These are phyloP conservation scores for Cataglyphis rosenhaueri DNA, from an alignment of 2,888 invertebrate species.

Conservation along the genomic window DNA sequence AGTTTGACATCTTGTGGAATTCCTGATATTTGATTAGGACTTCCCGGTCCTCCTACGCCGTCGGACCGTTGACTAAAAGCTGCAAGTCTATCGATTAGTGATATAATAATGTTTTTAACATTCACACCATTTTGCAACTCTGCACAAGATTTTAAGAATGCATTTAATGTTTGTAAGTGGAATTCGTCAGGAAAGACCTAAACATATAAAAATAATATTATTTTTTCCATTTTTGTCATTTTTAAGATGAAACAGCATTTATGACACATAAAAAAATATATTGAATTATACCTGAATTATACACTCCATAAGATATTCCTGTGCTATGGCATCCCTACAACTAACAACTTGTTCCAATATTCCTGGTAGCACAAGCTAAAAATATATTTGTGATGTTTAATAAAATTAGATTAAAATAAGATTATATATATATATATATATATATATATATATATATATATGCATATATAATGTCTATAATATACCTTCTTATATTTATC, in stretches of 20 bases:
- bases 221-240: conserved; percentile 35
- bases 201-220: conserved; percentile 56
- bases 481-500: conserved; percentile 94
- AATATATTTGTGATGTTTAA: conserved; percentile 53
- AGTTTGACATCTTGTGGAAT: conserved; percentile 95
- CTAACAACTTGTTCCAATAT: conserved; percentile 99
- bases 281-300: conserved; percentile 93
- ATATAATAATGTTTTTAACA: conserved; percentile 99
- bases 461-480: conserved; percentile 2
- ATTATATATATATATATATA: neutral
- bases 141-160: conserved; percentile 98
- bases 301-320: conserved; percentile 99
- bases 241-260: conserved; percentile 10
- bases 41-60: conserved; percentile 87
- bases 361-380: conserved; percentile 94
- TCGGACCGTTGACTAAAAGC: conserved; percentile 93
- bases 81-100: conserved; percentile 96
- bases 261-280: neutral
- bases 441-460: neutral
- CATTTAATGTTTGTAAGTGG: conserved; percentile 97
- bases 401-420: conserved; percentile 23
- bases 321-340: conserved; percentile 98
- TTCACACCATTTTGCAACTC: conserved; percentile 98
- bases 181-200: conserved; percentile 99
- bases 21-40: conserved; percentile 87